A percentile compares a stretch with the other conserved stretches of the same genome.
Evolutionary conservation across 2,113 vertebrate genomes (phyloP).

Genomic region (Atractosteus spatula): DNA sequence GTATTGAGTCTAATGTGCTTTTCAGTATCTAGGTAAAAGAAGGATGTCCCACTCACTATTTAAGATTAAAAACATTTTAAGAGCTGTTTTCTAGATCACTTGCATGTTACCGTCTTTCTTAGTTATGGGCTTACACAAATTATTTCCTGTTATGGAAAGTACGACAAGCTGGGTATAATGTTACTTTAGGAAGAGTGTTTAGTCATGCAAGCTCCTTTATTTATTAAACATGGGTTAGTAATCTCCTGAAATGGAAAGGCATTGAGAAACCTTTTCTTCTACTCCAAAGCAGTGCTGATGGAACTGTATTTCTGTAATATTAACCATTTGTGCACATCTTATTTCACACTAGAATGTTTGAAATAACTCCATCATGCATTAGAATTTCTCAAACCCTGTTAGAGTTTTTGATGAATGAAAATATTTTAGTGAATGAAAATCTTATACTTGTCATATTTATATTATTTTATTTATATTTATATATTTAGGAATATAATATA

Average conservation of each 20-base stretch:
- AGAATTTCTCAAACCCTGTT: too few relatives aligned
- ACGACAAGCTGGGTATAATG: constrained; percentile 2
- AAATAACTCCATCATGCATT: too few relatives aligned
- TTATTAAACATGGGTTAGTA: neutral
- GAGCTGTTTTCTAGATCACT: neutral
- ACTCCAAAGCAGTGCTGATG: too few relatives aligned
- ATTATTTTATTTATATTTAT: too few relatives aligned
- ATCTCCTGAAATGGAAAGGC: neutral
- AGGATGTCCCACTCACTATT: neutral
- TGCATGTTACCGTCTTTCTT: neutral
- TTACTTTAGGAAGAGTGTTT: constrained; percentile 1
- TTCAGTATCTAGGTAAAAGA: neutral
- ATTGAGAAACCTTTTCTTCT: neutral
- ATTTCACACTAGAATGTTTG: too few relatives aligned
- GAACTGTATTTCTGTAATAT: too few relatives aligned
- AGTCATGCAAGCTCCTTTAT: neutral
- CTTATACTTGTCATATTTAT: too few relatives aligned
- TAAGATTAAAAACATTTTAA: neutral
- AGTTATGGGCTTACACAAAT: neutral
- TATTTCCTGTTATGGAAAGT: constrained; percentile 11
- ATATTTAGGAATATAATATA: too few relatives aligned
- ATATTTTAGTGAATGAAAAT: too few relatives aligned
- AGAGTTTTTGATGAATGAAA: too few relatives aligned
- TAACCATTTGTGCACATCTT: too few relatives aligned
- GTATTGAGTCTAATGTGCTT: too few relatives aligned